Evolutionary conservation across 2,888 invertebrate genomes (phyloP).

Genomic region (Eupithecia centaureata): DNA sequence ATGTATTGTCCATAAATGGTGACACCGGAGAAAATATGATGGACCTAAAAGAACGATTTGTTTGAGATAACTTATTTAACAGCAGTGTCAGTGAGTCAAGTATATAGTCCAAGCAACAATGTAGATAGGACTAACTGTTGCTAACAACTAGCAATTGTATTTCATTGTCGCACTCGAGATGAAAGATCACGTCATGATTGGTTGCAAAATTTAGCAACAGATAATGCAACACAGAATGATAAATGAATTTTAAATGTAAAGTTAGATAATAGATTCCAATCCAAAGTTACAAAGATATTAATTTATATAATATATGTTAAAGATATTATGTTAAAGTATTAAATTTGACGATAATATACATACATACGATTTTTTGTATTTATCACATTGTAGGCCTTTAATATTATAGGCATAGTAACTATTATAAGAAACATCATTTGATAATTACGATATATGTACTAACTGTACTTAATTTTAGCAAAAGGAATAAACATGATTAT

Average conservation of each 20-base stretch:
- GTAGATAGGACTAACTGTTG: not conserved
- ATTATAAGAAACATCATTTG: too few relatives aligned
- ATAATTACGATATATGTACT: not conserved
- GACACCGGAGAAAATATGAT: too few relatives aligned
- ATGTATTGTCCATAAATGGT: not conserved
- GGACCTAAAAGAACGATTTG: not conserved
- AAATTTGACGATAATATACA: too few relatives aligned
- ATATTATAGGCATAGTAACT: not conserved
- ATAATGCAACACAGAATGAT: slow-evolving; percentile 25
- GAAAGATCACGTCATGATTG: not conserved
- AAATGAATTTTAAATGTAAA: slow-evolving; percentile 14
- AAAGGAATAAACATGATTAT: not conserved
- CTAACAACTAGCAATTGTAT: slow-evolving; percentile 7
- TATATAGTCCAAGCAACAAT: not conserved
- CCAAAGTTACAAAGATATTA: not conserved
- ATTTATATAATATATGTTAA: not conserved
- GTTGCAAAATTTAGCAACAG: not conserved
- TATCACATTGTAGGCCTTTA: not conserved
- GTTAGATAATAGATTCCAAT: slow-evolving; percentile 32
- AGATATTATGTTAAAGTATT: too few relatives aligned
- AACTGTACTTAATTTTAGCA: not conserved
- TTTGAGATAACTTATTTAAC: not conserved
- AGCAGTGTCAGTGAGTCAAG: not conserved
- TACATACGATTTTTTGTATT: too few relatives aligned
- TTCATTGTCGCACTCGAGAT: not conserved